Evolutionary conservation across 2,797 vertebrate species (phyloP).

Genomic region (Podargus strigoides): DNA sequence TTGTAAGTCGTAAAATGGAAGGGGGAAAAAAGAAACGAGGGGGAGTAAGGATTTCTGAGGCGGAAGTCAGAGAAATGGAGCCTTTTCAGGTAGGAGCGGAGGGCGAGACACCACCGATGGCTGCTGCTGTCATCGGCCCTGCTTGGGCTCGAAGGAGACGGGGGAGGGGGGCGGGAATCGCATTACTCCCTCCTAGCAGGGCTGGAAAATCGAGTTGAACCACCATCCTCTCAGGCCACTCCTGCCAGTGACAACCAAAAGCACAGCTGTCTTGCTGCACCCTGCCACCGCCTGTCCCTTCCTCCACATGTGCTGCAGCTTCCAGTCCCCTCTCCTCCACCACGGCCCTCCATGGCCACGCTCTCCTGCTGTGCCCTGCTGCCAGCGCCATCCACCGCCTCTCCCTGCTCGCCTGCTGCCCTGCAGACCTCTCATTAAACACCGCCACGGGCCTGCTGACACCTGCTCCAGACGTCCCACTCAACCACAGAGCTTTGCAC

Average conservation of each 20-base stretch:
- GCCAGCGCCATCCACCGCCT: fast-evolving
- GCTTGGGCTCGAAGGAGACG: fast-evolving
- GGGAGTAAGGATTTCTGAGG: neutral
- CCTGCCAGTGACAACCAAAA: neutral
- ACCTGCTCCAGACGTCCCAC: neutral
- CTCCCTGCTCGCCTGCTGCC: too few species aligned
- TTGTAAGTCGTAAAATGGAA: neutral
- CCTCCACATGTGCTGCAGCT: fast-evolving
- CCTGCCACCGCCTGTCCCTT: fast-evolving
- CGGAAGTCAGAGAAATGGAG: neutral
- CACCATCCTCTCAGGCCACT: neutral
- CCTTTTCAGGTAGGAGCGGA: neutral
- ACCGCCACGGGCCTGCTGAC: fast-evolving
- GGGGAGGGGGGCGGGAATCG: too few species aligned
- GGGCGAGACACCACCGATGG: fast-evolving
- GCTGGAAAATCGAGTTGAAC: neutral
- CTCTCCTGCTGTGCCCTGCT: fast-evolving
- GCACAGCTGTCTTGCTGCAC: fast-evolving
- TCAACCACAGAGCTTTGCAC: neutral
- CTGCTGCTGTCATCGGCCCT: neutral
- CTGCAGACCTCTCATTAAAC: fast-evolving
- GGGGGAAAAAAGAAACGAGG: neutral
- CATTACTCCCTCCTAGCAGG: neutral
- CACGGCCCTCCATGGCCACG: neutral
- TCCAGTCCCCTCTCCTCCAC: neutral